These are phyloP conservation scores for Pasiphila rectangulata DNA, from an alignment of 2,888 invertebrate species.

Conservation along the genomic window DNA sequence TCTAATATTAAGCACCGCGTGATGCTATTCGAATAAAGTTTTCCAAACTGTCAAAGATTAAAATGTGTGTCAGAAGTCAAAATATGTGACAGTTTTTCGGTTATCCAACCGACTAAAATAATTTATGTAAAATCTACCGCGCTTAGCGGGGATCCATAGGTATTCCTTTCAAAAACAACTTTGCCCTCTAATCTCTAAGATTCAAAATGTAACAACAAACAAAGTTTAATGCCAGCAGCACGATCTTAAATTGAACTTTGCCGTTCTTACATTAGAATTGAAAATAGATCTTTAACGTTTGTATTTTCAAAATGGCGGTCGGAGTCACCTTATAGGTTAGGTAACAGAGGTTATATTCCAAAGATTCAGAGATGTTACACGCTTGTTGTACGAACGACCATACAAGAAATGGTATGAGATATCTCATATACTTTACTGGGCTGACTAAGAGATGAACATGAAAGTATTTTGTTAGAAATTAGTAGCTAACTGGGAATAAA, in stretches of 20 bases:
- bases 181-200: neutral
- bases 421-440: constrained; percentile 19
- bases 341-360: constrained; percentile 13
- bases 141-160: constrained; percentile 10
- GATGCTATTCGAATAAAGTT: neutral
- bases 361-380: neutral
- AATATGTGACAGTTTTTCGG: constrained; percentile 22
- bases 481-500: constrained; percentile 2
- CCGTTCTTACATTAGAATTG: neutral
- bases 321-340: constrained; percentile 7
- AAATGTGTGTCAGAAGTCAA: constrained; percentile 24
- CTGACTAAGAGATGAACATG: constrained; percentile 12
- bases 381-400: constrained; percentile 4
- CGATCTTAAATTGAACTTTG: neutral
- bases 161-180: neutral
- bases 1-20: no score
- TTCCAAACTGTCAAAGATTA: constrained; percentile 4
- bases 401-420: constrained; percentile 19
- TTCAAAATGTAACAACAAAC: constrained; percentile 1
- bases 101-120: constrained; percentile 18
- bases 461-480: constrained; percentile 18
- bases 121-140: constrained; percentile 10
- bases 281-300: neutral
- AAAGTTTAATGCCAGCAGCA: neutral
- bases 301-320: constrained; percentile 13